Evolutionary conservation across 2,113 vertebrate species (phyloP).

Genomic region (Alligator sinensis): DNA sequence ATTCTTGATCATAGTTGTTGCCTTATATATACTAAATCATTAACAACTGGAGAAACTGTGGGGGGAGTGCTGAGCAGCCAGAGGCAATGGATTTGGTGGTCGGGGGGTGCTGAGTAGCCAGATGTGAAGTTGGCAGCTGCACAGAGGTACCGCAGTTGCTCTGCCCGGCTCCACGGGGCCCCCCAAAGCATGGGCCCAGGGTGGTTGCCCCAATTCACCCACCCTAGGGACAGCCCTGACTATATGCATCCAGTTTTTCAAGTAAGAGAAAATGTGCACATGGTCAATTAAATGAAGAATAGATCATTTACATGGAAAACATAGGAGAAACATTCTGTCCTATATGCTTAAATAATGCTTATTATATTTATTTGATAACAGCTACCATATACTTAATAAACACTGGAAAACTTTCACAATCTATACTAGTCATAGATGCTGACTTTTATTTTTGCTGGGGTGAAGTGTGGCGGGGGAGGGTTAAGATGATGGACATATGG

Average conservation of each 20-base stretch:
- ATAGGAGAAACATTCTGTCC: background rate
- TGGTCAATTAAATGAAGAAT: constrained; percentile 13
- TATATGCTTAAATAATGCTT: background rate
- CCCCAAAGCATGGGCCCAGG: no score
- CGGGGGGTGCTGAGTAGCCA: no score
- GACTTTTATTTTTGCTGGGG: no score
- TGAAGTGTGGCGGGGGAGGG: no score
- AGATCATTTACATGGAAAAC: background rate
- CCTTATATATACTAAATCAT: background rate
- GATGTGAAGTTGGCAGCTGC: no score
- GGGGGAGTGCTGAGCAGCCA: no score
- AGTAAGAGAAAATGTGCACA: background rate
- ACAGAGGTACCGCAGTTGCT: no score
- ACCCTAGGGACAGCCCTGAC: background rate
- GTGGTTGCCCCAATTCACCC: no score
- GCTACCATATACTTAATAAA: constrained; percentile 14
- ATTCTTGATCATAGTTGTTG: background rate
- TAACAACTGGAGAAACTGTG: no score
- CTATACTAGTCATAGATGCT: background rate
- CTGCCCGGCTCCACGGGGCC: no score
- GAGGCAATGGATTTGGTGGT: no score
- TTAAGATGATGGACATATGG: no score
- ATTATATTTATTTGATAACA: background rate
- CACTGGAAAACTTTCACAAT: constrained; percentile 6
- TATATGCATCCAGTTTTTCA: background rate